phyloP scores from a whole-genome alignment of 2,888 invertebrate genomes.

The Meloe dianella region DNA sequence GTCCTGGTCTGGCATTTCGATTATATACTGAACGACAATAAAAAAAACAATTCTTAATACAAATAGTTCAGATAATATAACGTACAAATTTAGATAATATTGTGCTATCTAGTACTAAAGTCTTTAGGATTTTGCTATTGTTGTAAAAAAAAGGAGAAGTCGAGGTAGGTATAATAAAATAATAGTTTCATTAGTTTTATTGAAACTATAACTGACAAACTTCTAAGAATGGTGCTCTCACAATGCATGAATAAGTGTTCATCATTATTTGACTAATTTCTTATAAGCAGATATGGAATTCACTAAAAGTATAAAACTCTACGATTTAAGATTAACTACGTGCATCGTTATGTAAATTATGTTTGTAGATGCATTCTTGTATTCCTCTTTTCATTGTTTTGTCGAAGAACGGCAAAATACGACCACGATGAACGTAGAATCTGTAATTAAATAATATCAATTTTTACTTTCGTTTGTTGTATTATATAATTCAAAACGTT shows the following conservation, averaged over 20 bases:
- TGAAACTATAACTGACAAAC: background rate
- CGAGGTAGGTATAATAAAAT: too few species aligned
- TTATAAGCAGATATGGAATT: too few species aligned
- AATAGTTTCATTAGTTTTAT: too few species aligned
- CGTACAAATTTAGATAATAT: conserved; percentile 98
- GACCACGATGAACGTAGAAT: conserved; percentile 19
- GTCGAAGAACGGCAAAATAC: conserved; percentile 15
- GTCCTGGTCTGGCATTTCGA: conserved; percentile 91
- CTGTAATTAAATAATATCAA: too few species aligned
- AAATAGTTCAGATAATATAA: conserved; percentile 99
- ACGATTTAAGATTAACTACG: too few species aligned
- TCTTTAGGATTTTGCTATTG: too few species aligned
- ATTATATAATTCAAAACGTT: background rate
- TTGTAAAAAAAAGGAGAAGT: too few species aligned
- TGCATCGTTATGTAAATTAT: too few species aligned
- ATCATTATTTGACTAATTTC: too few species aligned
- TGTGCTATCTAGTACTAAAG: conserved; percentile 91
- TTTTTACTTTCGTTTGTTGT: background rate
- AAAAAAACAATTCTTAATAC: conserved; percentile 87
- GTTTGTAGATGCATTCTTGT: background rate
- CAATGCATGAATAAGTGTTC: background rate
- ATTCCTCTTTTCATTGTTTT: background rate
- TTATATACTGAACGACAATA: conserved; percentile 97
- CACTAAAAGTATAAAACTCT: too few species aligned
- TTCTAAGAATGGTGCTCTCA: background rate